Percentiles rank a stretch among this genome's conserved stretches.
Evolutionary conservation across 2,888 invertebrate genomes (phyloP).

Genomic region (Dinocampus coccinellae): DNA sequence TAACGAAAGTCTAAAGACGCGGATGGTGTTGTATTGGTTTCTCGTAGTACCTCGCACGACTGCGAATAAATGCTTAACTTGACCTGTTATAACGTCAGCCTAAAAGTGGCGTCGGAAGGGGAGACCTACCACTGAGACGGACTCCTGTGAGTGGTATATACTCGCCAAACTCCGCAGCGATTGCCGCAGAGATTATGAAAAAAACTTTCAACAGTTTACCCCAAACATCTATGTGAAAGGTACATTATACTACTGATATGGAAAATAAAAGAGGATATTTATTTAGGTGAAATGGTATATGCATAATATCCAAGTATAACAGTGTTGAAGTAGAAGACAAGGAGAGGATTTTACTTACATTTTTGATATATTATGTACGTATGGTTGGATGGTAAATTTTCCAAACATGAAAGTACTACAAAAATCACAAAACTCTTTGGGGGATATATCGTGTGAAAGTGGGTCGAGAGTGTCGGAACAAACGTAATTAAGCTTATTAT

Average conservation of each 20-base stretch:
- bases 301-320: not conserved
- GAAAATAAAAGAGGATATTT: not conserved
- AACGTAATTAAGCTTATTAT: slow-evolving; percentile 25
- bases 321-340: not conserved
- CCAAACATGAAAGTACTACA: slow-evolving; percentile 12
- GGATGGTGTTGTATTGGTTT: slow-evolving; percentile 26
- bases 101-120: slow-evolving; percentile 25
- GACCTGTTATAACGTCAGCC: slow-evolving; percentile 44
- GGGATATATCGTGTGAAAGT: slow-evolving; percentile 1
- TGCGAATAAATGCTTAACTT: slow-evolving; percentile 23
- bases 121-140: slow-evolving; percentile 7
- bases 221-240: not conserved
- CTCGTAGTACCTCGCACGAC: slow-evolving; percentile 23
- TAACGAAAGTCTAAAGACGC: not conserved
- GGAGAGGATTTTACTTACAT: not conserved
- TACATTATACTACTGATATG: not conserved
- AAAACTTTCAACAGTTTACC: slow-evolving; percentile 25
- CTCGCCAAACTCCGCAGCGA: slow-evolving; percentile 37
- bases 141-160: slow-evolving; percentile 31
- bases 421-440: slow-evolving; percentile 4
- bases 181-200: slow-evolving; percentile 39
- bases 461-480: slow-evolving; percentile 16
- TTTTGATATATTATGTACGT: not conserved
- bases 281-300: not conserved
- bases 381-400: not conserved